Percentiles rank a stretch among this genome's conserved stretches.
Conservation (phyloP, 2,113 vertebrate genomes). For the Otus sunia region DNA sequence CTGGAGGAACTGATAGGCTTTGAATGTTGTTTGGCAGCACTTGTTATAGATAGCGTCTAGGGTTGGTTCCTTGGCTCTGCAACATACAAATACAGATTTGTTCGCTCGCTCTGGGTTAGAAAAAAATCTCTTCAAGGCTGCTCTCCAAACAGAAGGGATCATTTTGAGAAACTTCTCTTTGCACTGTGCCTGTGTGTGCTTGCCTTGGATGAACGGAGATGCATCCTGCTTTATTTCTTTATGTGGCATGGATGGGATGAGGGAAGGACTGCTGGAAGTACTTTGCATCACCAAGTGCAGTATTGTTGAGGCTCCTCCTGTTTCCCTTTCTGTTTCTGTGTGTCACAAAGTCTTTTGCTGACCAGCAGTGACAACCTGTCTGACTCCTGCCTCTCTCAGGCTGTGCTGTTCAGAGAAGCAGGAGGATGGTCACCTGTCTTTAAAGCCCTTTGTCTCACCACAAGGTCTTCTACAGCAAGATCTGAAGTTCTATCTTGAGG, state of each 20-base stretch:
- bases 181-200: neutral
- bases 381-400: neutral
- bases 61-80: neutral
- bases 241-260: neutral
- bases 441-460: neutral
- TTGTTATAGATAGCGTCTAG: neutral
- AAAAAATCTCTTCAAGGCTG: neutral
- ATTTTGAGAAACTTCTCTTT: neutral
- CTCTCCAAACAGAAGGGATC: neutral
- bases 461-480: neutral
- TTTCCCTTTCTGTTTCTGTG: neutral
- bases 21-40: neutral
- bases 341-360: neutral
- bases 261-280: neutral
- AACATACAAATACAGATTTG: neutral
- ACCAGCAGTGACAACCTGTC: neutral
- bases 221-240: neutral
- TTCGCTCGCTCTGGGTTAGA: neutral
- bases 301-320: fast-evolving
- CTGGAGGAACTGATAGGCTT: neutral
- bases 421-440: neutral
- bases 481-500: neutral
- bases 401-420: neutral
- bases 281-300: neutral
- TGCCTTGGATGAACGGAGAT: neutral